Base-by-base conservation (phyloP, 35 echinoderm and acorn worm genomes). In the Heliocidaris tuberculata region DNA sequence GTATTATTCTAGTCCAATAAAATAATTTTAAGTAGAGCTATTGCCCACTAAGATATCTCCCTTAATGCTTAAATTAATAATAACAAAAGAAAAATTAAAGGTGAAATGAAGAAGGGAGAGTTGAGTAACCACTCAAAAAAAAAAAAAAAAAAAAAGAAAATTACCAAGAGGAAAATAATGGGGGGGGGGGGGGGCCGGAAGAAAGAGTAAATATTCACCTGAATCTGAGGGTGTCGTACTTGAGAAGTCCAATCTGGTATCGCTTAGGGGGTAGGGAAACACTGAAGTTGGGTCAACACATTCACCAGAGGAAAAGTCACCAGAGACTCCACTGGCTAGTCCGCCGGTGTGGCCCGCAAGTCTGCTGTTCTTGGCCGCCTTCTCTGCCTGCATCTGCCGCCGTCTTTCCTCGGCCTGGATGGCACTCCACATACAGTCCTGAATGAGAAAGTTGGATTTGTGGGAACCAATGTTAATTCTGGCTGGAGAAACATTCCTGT, bases 391-490 rank as follows among this genome's bases (percentile, higher is more conserved):
- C 90, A 85, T 86, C 48, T 95, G 95, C 29, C 94, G 86, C 49
- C 61, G 59, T 90, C 96, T 93, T 47, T 96, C 94, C 47, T 94
- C 95, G 31, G 93, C 95, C 19, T 94, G 86, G 30, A 94, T 86
- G 30, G 94, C 96, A 95, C 98, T 99, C 98, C 98, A 99, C 98
- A 99, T 99, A 94, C 98, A 99, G 87, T 99, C 98, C 89, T 99
- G 98, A 71, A 97, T 99, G 13, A 99, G 92, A 48, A 94, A 91
- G 31, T 93, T 96, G 5, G 96, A 96, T 48, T 94, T 96, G 65
- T 86, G 85, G 90, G 60, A 85, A 32, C 92, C 71, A n/a, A 78
- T 78, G 19, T 48, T 47, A 31, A 91, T 70, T 13, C 48, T 91
- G 90, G 30, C 88, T 9, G 94, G 88, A 15, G 31, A 29, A 30